phyloP scores from a whole-genome alignment of 2,797 vertebrate species.

The Cuniculus paca region DNA sequence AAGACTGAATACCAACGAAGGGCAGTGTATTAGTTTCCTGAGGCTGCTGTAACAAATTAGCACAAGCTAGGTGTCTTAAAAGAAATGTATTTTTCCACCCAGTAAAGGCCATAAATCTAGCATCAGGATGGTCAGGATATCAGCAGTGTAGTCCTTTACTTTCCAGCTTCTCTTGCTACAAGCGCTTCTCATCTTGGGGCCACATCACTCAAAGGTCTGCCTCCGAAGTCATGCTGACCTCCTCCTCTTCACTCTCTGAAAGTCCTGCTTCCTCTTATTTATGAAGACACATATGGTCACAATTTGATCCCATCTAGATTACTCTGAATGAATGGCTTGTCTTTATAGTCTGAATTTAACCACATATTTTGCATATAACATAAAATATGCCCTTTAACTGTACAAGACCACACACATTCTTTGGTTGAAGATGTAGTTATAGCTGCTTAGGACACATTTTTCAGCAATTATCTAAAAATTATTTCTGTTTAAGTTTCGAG shows the following conservation, averaged over 20 bases:
- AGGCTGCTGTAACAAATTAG: background rate
- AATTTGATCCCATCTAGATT: background rate
- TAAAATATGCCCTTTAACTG: background rate
- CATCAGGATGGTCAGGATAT: accelerated
- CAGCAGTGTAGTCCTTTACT: background rate
- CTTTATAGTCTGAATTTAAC: background rate
- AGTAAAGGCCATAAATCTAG: background rate
- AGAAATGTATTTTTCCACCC: background rate
- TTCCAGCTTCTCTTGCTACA: background rate
- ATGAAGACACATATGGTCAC: too few relatives aligned
- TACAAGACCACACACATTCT: background rate
- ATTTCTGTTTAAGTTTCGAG: background rate
- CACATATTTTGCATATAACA: background rate
- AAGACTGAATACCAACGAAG: background rate
- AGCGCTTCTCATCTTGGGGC: background rate
- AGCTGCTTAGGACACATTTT: background rate
- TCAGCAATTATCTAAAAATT: background rate
- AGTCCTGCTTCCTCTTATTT: background rate
- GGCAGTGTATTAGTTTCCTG: background rate
- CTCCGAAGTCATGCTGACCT: background rate
- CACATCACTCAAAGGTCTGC: background rate
- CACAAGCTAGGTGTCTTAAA: background rate
- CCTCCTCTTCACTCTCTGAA: background rate
- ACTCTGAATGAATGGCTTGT: background rate
- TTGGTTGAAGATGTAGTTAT: background rate